Evolutionary conservation across 2,797 vertebrate species (phyloP), one percentile per base, ranked within the genome.

Genomic region (Alcedo quadribrachys): DNA sequence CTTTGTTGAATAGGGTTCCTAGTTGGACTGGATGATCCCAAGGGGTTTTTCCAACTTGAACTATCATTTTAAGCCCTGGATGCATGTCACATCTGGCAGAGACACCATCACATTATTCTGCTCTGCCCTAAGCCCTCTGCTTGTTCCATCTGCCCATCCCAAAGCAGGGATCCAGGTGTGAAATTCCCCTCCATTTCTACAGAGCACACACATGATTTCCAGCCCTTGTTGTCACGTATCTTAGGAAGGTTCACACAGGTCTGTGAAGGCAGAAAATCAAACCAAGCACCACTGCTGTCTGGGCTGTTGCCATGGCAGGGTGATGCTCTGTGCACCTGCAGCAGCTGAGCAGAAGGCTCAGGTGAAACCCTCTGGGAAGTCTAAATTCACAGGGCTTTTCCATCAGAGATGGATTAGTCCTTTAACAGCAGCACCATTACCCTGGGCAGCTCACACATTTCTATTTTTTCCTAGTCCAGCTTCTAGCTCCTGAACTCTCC

Each of bases 401-500:
- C 37, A 80, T 37, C 42, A 65, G 75, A 82, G 43, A 74, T 51
- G 55, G 55, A 77, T 74, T 73, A 90, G 53, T 73, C 55, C 84
- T 91, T 74, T 35, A 88, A 85, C 50, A 82, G 50, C 45, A 90
- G 58, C 61, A 63, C 17, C 32, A 76, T 57, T 77, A 53, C 71
- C 68, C 0, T 28, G 61, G 69, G 58, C 57, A 87, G 54, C 33
- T 87, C 62, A 68, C 45, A 65, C 12, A 0, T 69, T 82, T 82
- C 50, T 80, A 40, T 40, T 71, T 88, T 92, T 91, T 51, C 33
- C 74, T 80, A 57, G 61, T 65, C 30, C 50, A 71, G 63, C 60
- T 92, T 71, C 65, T 85, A 67, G 77, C 54, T 70, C 62, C 54
- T 22, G 48, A 92, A 90, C 27, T 85, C 83, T 66, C 85, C 35